A percentile compares a stretch with the other conserved stretches of the same genome.
Conservation (phyloP, 1,140 invertebrate species). For the Drosophila nebulosa region DNA sequence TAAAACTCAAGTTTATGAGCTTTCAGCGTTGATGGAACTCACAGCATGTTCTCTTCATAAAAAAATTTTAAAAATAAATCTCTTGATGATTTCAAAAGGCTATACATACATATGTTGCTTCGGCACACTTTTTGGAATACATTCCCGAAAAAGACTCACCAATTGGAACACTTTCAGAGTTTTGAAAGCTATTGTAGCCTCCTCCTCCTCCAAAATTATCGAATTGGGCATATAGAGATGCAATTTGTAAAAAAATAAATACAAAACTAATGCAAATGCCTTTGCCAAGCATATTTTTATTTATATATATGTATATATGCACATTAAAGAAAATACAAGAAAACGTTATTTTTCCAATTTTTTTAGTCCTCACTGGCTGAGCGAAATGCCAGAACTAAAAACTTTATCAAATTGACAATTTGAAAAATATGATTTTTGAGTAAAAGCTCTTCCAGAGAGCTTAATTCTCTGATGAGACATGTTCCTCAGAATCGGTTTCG, state of each 20-base stretch:
- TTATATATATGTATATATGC: slow-evolving; percentile 22
- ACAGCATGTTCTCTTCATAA: slow-evolving; percentile 73
- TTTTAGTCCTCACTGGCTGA: slow-evolving; percentile 23
- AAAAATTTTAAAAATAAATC: slow-evolving; percentile 72
- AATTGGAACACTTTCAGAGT: slow-evolving; percentile 50
- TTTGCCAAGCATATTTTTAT: slow-evolving; percentile 32
- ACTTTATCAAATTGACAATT: slow-evolving; percentile 41
- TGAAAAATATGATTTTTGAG: slow-evolving; percentile 49
- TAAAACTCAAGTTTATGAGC: slow-evolving; percentile 68
- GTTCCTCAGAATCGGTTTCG: slow-evolving; percentile 65
- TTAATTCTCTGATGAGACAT: slow-evolving; percentile 34
- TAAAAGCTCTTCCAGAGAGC: slow-evolving; percentile 41
- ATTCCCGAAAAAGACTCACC: slow-evolving; percentile 52
- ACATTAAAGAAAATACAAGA: slow-evolving; percentile 2
- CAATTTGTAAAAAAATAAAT: slow-evolving; percentile 14
- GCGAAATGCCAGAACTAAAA: slow-evolving; percentile 43
- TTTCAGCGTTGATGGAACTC: slow-evolving; percentile 73
- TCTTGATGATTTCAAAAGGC: slow-evolving; percentile 34
- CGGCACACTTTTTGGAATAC: slow-evolving; percentile 34
- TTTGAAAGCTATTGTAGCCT: slow-evolving; percentile 37
- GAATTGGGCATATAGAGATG: slow-evolving; percentile 29
- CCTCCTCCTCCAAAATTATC: slow-evolving; percentile 18
- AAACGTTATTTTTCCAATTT: neutral
- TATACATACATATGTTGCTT: slow-evolving; percentile 11
- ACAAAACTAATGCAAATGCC: slow-evolving; percentile 2